Conservation (phyloP, 1,140 invertebrate genomes). For the Sogatella furcifera region DNA sequence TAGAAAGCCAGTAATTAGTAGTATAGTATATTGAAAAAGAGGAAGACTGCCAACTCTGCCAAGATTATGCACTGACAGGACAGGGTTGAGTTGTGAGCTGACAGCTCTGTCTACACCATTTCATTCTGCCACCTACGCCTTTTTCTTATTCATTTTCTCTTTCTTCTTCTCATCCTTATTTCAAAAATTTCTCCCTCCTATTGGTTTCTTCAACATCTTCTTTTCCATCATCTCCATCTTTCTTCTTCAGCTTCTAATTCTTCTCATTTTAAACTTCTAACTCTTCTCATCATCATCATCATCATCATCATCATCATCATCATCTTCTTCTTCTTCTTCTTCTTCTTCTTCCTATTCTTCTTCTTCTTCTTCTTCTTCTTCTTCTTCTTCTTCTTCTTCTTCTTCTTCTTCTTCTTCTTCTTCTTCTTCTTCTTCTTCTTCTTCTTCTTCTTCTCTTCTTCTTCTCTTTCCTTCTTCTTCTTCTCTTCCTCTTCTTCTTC, state of each 20-base stretch:
- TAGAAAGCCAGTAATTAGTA: too few relatives aligned
- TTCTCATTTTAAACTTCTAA: too few relatives aligned
- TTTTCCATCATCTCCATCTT: not conserved
- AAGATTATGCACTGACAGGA: too few relatives aligned
- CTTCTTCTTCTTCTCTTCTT: not conserved
- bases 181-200: not conserved
- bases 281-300: too few relatives aligned
- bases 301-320: too few relatives aligned
- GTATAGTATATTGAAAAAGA: too few relatives aligned
- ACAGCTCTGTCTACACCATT: not conserved
- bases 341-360: not conserved
- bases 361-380: not conserved
- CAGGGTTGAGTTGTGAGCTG: too few relatives aligned
- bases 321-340: not conserved
- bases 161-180: not conserved
- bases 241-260: not conserved
- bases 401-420: not conserved
- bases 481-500: too few relatives aligned
- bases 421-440: not conserved
- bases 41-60: too few relatives aligned
- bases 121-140: not conserved
- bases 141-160: not conserved
- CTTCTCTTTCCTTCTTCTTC: too few relatives aligned
- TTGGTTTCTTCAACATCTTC: not conserved
- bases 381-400: not conserved